These are phyloP conservation scores for Panagrolaimus sp. DNA, from an alignment of 1,140 invertebrate genomes.

Conservation along the genomic window DNA sequence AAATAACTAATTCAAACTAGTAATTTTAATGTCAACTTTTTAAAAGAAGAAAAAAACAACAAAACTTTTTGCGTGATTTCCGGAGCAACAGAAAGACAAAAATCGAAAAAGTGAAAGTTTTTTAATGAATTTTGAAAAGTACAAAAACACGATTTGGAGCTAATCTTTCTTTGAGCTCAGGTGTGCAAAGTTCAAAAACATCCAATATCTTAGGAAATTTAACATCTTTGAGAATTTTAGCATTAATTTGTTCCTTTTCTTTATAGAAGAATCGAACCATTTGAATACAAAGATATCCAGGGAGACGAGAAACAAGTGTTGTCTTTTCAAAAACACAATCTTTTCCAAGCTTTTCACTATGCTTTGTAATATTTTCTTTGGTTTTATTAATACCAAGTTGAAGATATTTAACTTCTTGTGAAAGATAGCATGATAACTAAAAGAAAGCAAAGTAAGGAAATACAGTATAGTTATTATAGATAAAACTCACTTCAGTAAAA, in stretches of 20 bases:
- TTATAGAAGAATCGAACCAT: constrained; percentile 98
- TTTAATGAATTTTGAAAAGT: too few species aligned
- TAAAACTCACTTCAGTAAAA: constrained; percentile 66
- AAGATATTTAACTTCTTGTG: constrained; percentile 93
- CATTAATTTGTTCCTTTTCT: constrained; percentile 70
- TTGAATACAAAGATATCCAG: constrained; percentile 91
- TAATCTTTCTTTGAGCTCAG: constrained; percentile 62
- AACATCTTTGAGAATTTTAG: constrained; percentile 69
- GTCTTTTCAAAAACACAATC: constrained; percentile 68
- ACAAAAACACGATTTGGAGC: constrained; percentile 59
- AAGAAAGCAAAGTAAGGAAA: too few species aligned
- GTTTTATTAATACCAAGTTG: constrained; percentile 72
- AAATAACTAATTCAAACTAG: too few species aligned
- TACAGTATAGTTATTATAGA: too few species aligned
- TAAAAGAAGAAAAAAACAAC: too few species aligned
- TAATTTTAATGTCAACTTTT: too few species aligned
- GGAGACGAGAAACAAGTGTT: constrained; percentile 80
- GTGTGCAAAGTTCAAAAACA: constrained; percentile 26
- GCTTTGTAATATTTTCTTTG: constrained; percentile 86
- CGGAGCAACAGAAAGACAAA: too few species aligned
- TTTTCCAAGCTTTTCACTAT: constrained; percentile 74
- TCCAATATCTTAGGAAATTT: constrained; percentile 89
- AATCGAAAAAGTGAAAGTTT: too few species aligned
- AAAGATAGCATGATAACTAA: constrained; percentile 93
- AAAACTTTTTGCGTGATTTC: too few species aligned